Conservation (phyloP, 2,797 vertebrate genomes). For the Pseudomugil gertrudae region DNA sequence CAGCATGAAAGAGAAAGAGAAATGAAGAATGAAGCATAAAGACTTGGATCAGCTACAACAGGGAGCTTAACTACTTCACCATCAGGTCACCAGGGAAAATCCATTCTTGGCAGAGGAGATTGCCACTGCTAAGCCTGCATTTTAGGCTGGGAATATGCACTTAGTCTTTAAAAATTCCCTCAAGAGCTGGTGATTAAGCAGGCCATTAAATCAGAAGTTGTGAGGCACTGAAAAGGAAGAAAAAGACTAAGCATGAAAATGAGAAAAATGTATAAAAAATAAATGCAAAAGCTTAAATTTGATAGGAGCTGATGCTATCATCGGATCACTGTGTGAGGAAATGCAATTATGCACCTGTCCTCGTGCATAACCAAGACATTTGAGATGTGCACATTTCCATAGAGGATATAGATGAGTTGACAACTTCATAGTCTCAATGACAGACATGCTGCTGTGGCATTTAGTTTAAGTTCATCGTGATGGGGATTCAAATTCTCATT, state of each 20-base stretch:
- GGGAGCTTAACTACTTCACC: constrained; percentile 90
- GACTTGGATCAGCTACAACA: constrained; percentile 81
- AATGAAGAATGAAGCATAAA: constrained; percentile 52
- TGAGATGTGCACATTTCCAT: constrained; percentile 30
- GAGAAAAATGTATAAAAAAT: constrained; percentile 64
- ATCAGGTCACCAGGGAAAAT: constrained; percentile 90
- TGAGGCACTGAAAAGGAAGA: constrained; percentile 73
- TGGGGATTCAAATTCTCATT: constrained; percentile 1
- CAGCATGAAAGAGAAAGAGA: constrained; percentile 39
- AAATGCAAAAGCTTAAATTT: constrained; percentile 75
- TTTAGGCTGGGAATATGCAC: constrained; percentile 91
- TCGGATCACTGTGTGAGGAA: constrained; percentile 83
- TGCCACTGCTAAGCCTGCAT: constrained; percentile 91
- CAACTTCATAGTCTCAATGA: constrained; percentile 47
- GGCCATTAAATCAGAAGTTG: constrained; percentile 91
- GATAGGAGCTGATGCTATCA: constrained; percentile 68
- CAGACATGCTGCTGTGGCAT: constrained; percentile 31
- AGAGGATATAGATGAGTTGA: constrained; percentile 82
- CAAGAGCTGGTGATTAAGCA: constrained; percentile 89
- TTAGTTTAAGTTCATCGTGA: constrained; percentile 7
- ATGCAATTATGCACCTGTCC: constrained; percentile 72
- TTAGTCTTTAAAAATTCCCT: constrained; percentile 91
- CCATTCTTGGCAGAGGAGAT: constrained; percentile 88
- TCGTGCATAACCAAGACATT: constrained; percentile 81
- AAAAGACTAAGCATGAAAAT: constrained; percentile 46